Percentiles rank a stretch among this genome's conserved stretches.
Conservation (phyloP, 2,113 vertebrate genomes). For the Neolamprologus tretocephalus region DNA sequence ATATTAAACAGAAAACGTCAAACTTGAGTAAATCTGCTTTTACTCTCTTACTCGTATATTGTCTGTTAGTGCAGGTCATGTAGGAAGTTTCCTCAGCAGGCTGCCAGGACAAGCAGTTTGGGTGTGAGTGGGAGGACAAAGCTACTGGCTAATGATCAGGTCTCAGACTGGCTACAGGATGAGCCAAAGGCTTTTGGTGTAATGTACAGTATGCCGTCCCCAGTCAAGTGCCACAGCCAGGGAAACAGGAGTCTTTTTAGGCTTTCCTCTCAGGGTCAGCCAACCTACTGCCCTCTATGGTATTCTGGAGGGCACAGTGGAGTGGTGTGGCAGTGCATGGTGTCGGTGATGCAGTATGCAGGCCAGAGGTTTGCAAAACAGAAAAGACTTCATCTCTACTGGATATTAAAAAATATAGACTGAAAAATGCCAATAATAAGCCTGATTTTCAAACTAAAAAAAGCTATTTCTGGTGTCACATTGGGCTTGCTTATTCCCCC, state of each 20-base stretch:
- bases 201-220: constrained; percentile 55
- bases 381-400: not conserved
- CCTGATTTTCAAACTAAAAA: not conserved
- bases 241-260: constrained; percentile 52
- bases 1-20: not conserved
- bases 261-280: constrained; percentile 50
- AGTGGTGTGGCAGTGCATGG: not conserved
- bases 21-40: not conserved
- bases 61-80: not conserved
- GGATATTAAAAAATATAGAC: not conserved
- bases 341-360: not conserved
- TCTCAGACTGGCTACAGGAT: not conserved
- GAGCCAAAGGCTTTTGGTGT: constrained; percentile 31
- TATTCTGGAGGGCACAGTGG: constrained; percentile 27
- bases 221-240: constrained; percentile 18
- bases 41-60: not conserved
- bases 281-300: constrained; percentile 44
- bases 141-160: not conserved
- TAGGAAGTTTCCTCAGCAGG: constrained; percentile 7
- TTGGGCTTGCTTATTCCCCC: not conserved
- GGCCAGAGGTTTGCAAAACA: not conserved
- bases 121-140: constrained; percentile 12
- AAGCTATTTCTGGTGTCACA: not conserved
- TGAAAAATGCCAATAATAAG: not conserved
- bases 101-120: not conserved